These are phyloP conservation scores for Lysandra coridon DNA, from an alignment of 2,888 invertebrate species.

Conservation along the genomic window DNA sequence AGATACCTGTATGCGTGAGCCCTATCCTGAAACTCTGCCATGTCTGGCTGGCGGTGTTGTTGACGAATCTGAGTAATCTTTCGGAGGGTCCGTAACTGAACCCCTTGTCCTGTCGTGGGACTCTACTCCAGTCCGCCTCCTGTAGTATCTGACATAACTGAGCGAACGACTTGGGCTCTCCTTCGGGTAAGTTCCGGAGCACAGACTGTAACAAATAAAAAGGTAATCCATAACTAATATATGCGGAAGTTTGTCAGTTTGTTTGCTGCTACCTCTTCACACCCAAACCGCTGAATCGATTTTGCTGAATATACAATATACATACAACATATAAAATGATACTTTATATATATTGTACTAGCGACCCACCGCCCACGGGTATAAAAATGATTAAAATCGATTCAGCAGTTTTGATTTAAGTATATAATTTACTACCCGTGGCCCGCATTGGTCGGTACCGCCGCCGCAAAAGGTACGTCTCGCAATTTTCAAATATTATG, in stretches of 20 bases:
- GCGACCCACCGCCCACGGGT: too few species aligned
- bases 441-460: too few species aligned
- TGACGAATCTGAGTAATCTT: slow-evolving; percentile 66
- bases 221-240: not conserved
- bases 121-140: slow-evolving; percentile 54
- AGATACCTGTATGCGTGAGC: slow-evolving; percentile 61
- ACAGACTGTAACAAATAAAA: slow-evolving; percentile 46
- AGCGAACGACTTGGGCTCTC: slow-evolving; percentile 49
- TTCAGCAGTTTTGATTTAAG: too few species aligned
- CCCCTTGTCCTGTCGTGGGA: slow-evolving; percentile 37
- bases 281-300: too few species aligned
- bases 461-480: too few species aligned
- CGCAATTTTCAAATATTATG: too few species aligned
- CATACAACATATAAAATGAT: too few species aligned
- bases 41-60: slow-evolving; percentile 71
- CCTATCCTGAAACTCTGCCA: slow-evolving; percentile 68
- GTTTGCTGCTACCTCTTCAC: not conserved
- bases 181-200: slow-evolving; percentile 40
- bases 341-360: too few species aligned
- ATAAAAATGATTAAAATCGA: too few species aligned
- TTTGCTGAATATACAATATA: too few species aligned
- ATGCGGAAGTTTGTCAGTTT: not conserved
- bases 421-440: too few species aligned
- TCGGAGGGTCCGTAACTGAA: slow-evolving; percentile 55
- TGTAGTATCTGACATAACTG: slow-evolving; percentile 53